These are phyloP conservation scores for Lota lota DNA, from an alignment of 2,113 vertebrate genomes.

Conservation along the genomic window DNA sequence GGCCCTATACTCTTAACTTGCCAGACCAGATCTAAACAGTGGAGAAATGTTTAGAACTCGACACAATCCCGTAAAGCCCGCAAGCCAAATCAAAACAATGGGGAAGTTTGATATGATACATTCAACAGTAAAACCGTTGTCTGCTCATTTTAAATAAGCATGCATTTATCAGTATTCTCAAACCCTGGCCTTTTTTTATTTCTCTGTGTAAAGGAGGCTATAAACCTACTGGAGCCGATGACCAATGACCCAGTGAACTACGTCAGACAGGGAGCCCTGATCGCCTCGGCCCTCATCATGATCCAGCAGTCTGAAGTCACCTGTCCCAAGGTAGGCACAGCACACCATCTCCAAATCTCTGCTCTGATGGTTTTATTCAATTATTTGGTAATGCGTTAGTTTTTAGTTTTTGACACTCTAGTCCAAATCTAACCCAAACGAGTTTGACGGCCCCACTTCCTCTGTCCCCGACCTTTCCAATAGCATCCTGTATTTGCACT, in stretches of 20 bases:
- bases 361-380: neutral
- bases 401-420: too few species aligned
- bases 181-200: neutral
- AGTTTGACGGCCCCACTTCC: too few species aligned
- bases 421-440: too few species aligned
- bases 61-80: too few species aligned
- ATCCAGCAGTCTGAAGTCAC: conserved; percentile 97
- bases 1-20: too few species aligned
- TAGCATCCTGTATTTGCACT: too few species aligned
- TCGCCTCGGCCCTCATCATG: conserved; percentile 96
- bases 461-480: too few species aligned
- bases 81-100: too few species aligned
- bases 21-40: too few species aligned
- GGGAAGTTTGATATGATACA: neutral
- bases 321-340: conserved; percentile 87
- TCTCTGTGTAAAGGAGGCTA: conserved; percentile 83
- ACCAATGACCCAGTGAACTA: conserved; percentile 99
- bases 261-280: conserved; percentile 94
- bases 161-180: neutral
- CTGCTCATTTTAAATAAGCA: neutral
- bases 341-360: neutral
- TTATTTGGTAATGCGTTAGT: too few species aligned
- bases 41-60: too few species aligned
- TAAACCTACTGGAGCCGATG: conserved; percentile 97
- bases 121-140: neutral